These are phyloP conservation scores for Luffia ferchaultella DNA, from an alignment of 2,888 invertebrate genomes.

Conservation along the genomic window DNA sequence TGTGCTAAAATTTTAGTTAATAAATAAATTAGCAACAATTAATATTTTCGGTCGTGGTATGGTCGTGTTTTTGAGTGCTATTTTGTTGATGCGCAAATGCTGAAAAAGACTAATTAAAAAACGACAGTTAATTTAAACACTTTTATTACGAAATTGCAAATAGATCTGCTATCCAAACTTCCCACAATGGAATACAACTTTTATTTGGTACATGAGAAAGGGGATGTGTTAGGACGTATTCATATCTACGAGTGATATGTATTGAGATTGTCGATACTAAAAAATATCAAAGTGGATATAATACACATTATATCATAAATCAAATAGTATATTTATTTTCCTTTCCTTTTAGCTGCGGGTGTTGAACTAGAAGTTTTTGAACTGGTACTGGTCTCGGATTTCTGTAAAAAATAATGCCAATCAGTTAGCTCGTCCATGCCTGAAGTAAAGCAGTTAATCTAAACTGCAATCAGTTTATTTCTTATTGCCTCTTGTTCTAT, in stretches of 20 bases:
- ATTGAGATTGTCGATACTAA: slow-evolving; percentile 62
- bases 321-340: slow-evolving; percentile 52
- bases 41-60: too few species aligned
- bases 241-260: slow-evolving; percentile 36
- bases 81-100: too few species aligned
- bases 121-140: slow-evolving; percentile 14
- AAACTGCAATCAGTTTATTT: too few species aligned
- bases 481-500: too few species aligned
- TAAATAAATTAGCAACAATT: too few species aligned
- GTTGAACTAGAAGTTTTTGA: slow-evolving; percentile 49
- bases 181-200: slow-evolving; percentile 20
- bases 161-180: slow-evolving; percentile 20
- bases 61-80: too few species aligned
- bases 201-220: not conserved
- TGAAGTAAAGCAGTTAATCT: too few species aligned
- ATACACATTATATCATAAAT: slow-evolving; percentile 52
- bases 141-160: slow-evolving; percentile 37
- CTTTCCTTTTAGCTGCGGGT: slow-evolving; percentile 58
- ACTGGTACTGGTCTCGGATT: slow-evolving; percentile 21
- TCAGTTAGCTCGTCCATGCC: too few species aligned
- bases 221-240: not conserved
- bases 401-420: slow-evolving; percentile 24
- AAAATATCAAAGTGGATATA: slow-evolving; percentile 47
- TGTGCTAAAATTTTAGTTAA: too few species aligned
- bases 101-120: too few species aligned